Evolutionary conservation across 2,113 vertebrate species (phyloP).

Genomic region (Bos indicus): DNA sequence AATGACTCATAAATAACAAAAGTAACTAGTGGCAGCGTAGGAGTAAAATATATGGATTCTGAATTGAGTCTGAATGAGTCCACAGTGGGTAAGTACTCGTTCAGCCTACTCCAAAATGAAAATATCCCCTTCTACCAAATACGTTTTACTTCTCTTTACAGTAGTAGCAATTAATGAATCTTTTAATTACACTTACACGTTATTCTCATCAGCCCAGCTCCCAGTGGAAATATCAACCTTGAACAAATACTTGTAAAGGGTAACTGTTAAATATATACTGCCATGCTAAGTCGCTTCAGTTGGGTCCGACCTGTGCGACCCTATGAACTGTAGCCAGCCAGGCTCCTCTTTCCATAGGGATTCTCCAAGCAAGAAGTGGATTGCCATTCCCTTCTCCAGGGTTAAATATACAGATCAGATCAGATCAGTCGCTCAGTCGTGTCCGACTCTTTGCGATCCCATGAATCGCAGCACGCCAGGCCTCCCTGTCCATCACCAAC

Average conservation of each 20-base stretch:
- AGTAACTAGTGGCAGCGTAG: not conserved
- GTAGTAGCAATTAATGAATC: not conserved
- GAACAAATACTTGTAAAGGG: not conserved
- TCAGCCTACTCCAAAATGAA: not conserved
- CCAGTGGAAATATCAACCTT: not conserved
- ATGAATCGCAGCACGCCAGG: too few relatives aligned
- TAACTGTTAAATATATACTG: not conserved
- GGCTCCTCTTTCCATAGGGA: not conserved
- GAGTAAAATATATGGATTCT: not conserved
- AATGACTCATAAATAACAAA: not conserved
- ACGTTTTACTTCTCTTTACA: not conserved
- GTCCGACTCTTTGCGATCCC: too few relatives aligned
- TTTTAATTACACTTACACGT: not conserved
- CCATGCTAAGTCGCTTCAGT: not conserved
- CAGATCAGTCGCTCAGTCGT: too few relatives aligned
- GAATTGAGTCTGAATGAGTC: not conserved
- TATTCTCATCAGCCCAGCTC: not conserved
- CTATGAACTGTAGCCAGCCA: not conserved
- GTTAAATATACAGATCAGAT: not conserved
- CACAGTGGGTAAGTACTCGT: not conserved
- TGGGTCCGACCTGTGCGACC: not conserved
- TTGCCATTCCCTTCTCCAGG: not conserved
- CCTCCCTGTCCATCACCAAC: too few relatives aligned
- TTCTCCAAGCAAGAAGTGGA: not conserved
- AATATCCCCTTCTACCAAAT: not conserved